Conservation (phyloP, 2,113 vertebrate genomes). For the Oryzias curvinotus region DNA sequence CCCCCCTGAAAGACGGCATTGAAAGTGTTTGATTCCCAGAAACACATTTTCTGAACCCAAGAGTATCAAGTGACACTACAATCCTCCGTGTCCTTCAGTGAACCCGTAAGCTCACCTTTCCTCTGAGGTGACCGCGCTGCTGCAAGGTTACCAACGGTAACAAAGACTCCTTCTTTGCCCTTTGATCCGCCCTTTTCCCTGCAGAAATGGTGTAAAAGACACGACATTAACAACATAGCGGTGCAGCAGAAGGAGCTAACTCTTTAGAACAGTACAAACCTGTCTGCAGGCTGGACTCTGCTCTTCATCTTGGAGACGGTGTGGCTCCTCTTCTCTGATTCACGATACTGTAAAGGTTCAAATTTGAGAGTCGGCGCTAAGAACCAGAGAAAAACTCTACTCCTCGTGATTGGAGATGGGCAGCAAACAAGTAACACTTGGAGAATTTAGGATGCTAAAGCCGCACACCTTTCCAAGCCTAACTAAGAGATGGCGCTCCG, state of each 20-base stretch:
- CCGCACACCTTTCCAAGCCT: too few relatives aligned
- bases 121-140: conserved; percentile 62
- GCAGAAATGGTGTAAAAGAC: background rate
- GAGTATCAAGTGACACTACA: background rate
- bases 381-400: too few relatives aligned
- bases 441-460: too few relatives aligned
- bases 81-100: background rate
- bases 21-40: too few relatives aligned
- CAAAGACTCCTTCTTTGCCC: conserved; percentile 22
- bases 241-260: too few relatives aligned
- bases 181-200: conserved; percentile 58
- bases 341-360: conserved; percentile 23
- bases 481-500: too few relatives aligned
- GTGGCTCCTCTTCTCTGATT: conserved; percentile 40
- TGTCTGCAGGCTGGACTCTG: conserved; percentile 37
- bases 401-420: too few relatives aligned
- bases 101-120: conserved; percentile 79
- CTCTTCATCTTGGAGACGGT: conserved; percentile 33
- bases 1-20: conserved; percentile 64
- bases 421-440: too few relatives aligned
- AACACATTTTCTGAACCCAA: too few relatives aligned
- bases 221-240: too few relatives aligned
- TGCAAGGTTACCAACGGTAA: conserved; percentile 77
- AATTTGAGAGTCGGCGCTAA: background rate
- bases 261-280: conserved; percentile 23